A percentile compares a stretch with the other conserved stretches of the same genome.
Evolutionary conservation across 2,797 vertebrate species (phyloP).

Genomic region (Sciaenops ocellatus): DNA sequence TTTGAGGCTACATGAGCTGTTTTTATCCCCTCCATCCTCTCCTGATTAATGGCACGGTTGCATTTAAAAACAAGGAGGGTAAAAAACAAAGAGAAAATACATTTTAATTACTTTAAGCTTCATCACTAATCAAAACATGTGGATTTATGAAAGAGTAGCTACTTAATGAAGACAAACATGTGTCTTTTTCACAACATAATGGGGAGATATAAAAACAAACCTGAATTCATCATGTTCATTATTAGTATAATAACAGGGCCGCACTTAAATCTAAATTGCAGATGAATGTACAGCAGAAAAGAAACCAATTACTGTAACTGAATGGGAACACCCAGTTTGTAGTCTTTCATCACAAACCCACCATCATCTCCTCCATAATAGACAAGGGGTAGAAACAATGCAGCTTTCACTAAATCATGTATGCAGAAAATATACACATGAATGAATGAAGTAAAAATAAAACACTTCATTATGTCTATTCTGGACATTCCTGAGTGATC

Average conservation of each 20-base stretch:
- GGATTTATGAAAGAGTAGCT: background rate
- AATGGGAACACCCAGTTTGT: conserved; percentile 41
- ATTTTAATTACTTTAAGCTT: background rate
- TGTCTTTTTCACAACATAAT: background rate
- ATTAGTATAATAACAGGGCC: conserved; percentile 4
- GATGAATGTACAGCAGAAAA: conserved; percentile 10
- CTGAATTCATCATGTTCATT: background rate
- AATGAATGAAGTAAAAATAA: conserved; percentile 20
- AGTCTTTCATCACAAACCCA: conserved; percentile 28
- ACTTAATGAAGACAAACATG: background rate
- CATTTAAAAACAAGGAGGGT: conserved; percentile 3
- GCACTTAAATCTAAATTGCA: conserved; percentile 32
- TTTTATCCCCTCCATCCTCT: conserved; percentile 1
- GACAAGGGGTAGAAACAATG: conserved; percentile 17
- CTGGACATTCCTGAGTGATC: conserved; percentile 37
- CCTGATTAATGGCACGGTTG: background rate
- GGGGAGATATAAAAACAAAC: background rate
- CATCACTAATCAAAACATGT: background rate
- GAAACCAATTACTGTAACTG: conserved; percentile 27
- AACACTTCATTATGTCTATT: conserved; percentile 21
- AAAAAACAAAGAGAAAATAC: background rate
- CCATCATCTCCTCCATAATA: conserved; percentile 22
- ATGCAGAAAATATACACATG: conserved; percentile 29
- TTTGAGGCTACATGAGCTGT: background rate
- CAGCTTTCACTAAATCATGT: conserved; percentile 27